Evolutionary conservation across 1,140 invertebrate genomes (phyloP).

Genomic region (Homarus americanus): DNA sequence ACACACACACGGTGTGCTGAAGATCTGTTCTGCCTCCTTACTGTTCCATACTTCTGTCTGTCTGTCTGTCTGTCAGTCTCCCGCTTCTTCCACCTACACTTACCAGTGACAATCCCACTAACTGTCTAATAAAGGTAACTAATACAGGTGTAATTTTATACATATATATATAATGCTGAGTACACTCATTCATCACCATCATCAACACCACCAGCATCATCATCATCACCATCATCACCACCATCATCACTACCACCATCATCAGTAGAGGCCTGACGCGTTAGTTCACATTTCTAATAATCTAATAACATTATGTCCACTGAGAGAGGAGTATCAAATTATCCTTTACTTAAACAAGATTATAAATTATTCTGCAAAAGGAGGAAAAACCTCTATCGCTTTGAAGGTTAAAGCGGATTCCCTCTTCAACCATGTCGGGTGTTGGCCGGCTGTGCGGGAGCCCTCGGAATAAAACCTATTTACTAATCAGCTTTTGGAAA

Average conservation of each 20-base stretch:
- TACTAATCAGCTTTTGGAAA: slow-evolving; percentile 30
- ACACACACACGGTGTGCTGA: background rate
- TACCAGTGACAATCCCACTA: too few species aligned
- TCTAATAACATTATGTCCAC: too few species aligned
- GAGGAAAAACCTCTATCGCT: background rate
- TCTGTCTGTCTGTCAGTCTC: background rate
- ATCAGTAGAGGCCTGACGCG: background rate
- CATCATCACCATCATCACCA: background rate
- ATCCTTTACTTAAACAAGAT: slow-evolving; percentile 38
- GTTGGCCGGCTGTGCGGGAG: too few species aligned
- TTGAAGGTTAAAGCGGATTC: background rate
- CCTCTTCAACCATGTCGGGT: background rate
- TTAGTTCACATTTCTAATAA: too few species aligned
- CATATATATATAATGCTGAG: too few species aligned
- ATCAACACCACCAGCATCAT: background rate
- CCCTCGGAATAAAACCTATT: too few species aligned
- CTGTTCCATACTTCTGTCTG: background rate
- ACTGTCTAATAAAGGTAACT: too few species aligned
- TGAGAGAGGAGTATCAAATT: slow-evolving; percentile 12
- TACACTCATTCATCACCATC: too few species aligned
- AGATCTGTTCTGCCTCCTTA: background rate
- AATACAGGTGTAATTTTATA: too few species aligned
- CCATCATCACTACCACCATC: background rate
- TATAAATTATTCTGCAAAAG: slow-evolving; percentile 7
- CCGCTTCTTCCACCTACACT: background rate